Percentiles rank a stretch among this genome's conserved stretches.
Conservation (phyloP, 2,113 vertebrate species). For the Hemichromis elongatus region DNA sequence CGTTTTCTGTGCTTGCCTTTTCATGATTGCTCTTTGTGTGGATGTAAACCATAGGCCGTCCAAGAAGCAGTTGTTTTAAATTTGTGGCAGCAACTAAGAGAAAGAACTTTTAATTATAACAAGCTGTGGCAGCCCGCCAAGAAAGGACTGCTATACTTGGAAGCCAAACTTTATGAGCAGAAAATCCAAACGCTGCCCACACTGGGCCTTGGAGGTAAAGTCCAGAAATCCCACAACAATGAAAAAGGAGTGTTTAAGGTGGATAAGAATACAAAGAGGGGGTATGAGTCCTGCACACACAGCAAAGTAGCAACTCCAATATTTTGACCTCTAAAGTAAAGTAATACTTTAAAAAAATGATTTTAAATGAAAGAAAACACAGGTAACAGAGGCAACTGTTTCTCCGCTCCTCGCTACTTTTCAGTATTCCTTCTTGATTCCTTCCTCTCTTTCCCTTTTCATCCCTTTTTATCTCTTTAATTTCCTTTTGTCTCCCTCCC, state of each 20-base stretch:
- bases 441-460: background rate
- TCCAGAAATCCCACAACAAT: background rate
- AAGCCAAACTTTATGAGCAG: background rate
- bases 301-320: background rate
- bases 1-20: background rate
- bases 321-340: background rate
- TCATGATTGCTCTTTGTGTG: background rate
- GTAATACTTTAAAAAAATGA: background rate
- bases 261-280: background rate
- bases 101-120: background rate
- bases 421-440: background rate
- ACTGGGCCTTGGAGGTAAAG: background rate
- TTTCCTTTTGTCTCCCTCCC: slow-evolving; percentile 36
- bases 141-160: background rate
- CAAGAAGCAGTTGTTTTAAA: background rate
- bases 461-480: slow-evolving; percentile 37
- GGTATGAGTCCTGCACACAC: background rate
- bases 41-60: background rate
- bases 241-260: background rate
- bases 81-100: background rate
- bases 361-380: background rate
- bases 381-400: background rate
- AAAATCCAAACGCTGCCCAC: background rate
- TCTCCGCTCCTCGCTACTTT: background rate
- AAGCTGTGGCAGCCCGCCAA: background rate